Base-by-base conservation (phyloP, 2,797 vertebrate species). In the Microchirus variegatus region DNA sequence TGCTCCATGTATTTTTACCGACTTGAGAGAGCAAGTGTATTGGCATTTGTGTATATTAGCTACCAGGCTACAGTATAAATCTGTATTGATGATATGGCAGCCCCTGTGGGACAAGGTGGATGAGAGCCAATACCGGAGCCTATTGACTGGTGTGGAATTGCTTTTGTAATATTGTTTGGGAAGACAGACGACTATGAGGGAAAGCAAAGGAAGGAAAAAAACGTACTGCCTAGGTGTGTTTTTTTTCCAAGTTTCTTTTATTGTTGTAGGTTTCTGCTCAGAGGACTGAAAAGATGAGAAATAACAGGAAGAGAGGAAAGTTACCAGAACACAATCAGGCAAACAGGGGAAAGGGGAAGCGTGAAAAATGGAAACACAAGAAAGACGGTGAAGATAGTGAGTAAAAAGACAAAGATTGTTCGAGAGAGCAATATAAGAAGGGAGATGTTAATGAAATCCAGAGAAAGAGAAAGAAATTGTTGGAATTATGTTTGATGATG, bases 151-250 rank as follows among this genome's bases (percentile, higher is more conserved):
- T 84, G 86, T 81, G 85, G 89, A 93, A 91, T 91, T 90, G 89
- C 89, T 92, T 92, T 89, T 91, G 90, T 91, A 91, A 92, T 91
- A 91, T 92, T 91, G 90, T 92, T 91, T 91, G 82, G 85, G 80
- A 90, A 89, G 89, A 90, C 84, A 62, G 85, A 90, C 70, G 84
- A 84, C 87, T 78, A 70, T 19, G 79, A 75, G 56, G 63, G 59
- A 63, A 79, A 80, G 59, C 61, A 69, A 71, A 56, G 13, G 15
- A 54, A 9, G 14, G 64, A 53, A 55, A 40, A 11, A 59, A 62
- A 57, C 15, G 45, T 70, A 70, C 54, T 73, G 70, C 14, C 65
- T 31, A 74, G 77, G 65, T 82, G 81, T 70, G 53, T 83, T 83
- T 81, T 82, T 81, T 86, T 83, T 78, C 51, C n/a, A n/a, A 44